Evolutionary conservation across 2,797 vertebrate species (phyloP).

Genomic region (Trachops cirrhosus): DNA sequence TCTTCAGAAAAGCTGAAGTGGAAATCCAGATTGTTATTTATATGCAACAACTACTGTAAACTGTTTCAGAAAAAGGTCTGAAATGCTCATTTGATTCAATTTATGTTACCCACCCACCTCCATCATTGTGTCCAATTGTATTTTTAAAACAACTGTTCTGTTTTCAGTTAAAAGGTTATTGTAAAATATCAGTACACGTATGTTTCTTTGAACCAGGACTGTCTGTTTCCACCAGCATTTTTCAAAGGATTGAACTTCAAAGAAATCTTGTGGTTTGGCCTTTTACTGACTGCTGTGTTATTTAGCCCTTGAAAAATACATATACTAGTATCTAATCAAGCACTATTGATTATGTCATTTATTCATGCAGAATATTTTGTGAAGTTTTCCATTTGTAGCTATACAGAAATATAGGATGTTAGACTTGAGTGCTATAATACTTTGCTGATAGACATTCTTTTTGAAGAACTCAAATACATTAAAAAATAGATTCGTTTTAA

Average conservation of each 20-base stretch:
- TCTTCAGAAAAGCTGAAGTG: conserved; percentile 12
- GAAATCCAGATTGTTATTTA: background rate
- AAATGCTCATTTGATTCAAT: background rate
- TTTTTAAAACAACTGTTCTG: conserved; percentile 40
- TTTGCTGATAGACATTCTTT: background rate
- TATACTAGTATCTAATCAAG: background rate
- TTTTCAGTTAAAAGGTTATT: conserved; percentile 53
- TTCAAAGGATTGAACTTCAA: conserved; percentile 42
- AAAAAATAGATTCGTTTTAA: background rate
- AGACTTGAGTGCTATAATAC: background rate
- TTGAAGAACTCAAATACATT: background rate
- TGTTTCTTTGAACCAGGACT: conserved; percentile 28
- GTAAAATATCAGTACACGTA: conserved; percentile 41
- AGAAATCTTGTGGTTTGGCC: background rate
- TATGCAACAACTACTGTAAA: background rate
- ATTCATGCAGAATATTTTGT: background rate
- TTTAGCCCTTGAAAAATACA: conserved; percentile 6
- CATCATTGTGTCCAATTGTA: background rate
- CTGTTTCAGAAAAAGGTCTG: conserved; percentile 16
- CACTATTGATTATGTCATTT: background rate
- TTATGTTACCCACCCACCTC: background rate
- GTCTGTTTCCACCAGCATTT: conserved; percentile 10
- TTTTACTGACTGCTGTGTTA: conserved; percentile 30
- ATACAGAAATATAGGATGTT: background rate
- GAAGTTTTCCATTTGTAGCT: background rate